Conservation (phyloP, 2,797 vertebrate species). For the Paedocypris micromegethes region DNA sequence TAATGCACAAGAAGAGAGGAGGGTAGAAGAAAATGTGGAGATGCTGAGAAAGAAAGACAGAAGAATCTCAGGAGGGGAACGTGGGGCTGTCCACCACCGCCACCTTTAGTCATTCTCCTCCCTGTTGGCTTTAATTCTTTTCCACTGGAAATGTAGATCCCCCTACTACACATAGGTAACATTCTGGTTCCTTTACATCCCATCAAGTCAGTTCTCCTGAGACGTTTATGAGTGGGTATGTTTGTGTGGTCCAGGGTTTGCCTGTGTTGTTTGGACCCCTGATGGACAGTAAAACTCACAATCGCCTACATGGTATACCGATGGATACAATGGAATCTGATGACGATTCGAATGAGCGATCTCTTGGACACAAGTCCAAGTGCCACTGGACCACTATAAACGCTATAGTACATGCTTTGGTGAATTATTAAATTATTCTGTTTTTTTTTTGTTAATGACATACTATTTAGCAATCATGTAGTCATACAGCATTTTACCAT, state of each 20-base stretch:
- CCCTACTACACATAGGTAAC: not conserved
- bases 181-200: not conserved
- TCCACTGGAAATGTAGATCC: slow-evolving; percentile 25
- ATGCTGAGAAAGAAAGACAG: slow-evolving; percentile 7
- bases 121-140: slow-evolving; percentile 38
- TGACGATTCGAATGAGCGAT: too few relatives aligned
- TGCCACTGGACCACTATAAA: too few relatives aligned
- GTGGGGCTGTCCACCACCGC: slow-evolving; percentile 30
- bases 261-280: not conserved
- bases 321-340: too few relatives aligned
- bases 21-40: not conserved
- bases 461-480: too few relatives aligned
- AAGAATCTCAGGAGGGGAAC: slow-evolving; percentile 25
- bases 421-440: too few relatives aligned
- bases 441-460: too few relatives aligned
- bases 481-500: too few relatives aligned
- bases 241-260: slow-evolving; percentile 9
- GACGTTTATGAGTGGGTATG: not conserved
- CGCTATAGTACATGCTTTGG: too few relatives aligned
- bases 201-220: slow-evolving; percentile 3
- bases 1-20: slow-evolving; percentile 29
- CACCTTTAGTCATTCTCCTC: slow-evolving; percentile 33
- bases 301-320: not conserved
- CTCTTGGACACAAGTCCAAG: too few relatives aligned
- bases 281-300: not conserved